Evolutionary conservation across 2,888 invertebrate species (phyloP), one percentile per base, ranked within the genome.

Genomic region (Synergus gifuensis): DNA sequence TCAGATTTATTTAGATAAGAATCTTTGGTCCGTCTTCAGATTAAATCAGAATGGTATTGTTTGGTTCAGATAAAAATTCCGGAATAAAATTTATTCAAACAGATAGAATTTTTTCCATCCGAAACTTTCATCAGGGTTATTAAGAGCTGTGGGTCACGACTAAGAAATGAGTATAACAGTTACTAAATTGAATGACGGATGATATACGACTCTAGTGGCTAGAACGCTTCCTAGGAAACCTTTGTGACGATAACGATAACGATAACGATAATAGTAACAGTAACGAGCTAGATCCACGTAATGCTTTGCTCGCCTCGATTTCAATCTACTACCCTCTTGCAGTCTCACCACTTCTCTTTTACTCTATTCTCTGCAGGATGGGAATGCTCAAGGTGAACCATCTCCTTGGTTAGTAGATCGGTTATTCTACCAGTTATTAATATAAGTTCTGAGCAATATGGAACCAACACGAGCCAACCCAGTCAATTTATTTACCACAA

Each of bases 191-290:
- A 46, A 73, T 49, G 49, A n/a, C 49, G 28, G 36, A 9, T 73
- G 54, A 73, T 54, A 36, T 49, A 73, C 28, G 54, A 54, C 11
- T 73, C 69, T 54, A 46, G 5, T 16, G n/a, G 69, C 49, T 9
- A 49, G 9, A 73, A 22, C n/a, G 16, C 7, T 36, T 54, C 36
- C 28, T 46, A 73, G 28, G 36, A 73, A 73, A 73, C 49, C 16
- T 73, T 73, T 73, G 69, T 73, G 69, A 54, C 69, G 49, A 28
- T 73, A 54, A 73, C 69, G 16, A 73, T 73, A 73, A 73, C 46
- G 16, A 54, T 49, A 73, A 73, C 46, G 36, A 54, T 73, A 67
- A 67, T 28, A 40, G 40, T 64, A 66, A 66, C 69, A 73, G 54
- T 73, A 73, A 73, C 69, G 49, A 73, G 69, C 28, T 73, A 36